Evolutionary conservation across 1,140 invertebrate genomes (phyloP), one percentile per base, ranked within the genome.

Genomic region (Tetraneura akinire): DNA sequence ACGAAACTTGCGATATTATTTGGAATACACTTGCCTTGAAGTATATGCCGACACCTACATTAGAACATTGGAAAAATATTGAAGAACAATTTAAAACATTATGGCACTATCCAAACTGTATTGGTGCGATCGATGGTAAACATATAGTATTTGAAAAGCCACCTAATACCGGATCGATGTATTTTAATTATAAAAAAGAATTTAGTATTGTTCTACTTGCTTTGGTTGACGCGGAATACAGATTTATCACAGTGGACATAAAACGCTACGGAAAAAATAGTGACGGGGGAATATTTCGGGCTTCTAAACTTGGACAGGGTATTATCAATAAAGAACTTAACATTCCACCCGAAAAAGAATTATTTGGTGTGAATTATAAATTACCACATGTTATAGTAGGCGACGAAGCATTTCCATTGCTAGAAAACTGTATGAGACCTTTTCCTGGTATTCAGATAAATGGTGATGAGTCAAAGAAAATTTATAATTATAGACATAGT

Each of bases 171-270:
- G 86, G 86, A 51, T 83, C 84, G 11, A 49, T 83, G 13, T 88
- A 82, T 82, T 86, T 83, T 70, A 88, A 88, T 82, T 87, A 87
- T 70, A 88, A 88, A 82, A 64, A 83, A 1, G 84, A 81, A 82
- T 87, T 85, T 83, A 87, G 85, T 32, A 84, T 87, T 47, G 86
- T 88, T 49, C 82, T 88, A 23, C 82, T 60, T 23, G 74, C 74
- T 6, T 14, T 80, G n/a, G 26, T 47, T 26, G 74, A 80, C 60
- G 55, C 74, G 11, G 26, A 62, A 10, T 62, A 80, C 53, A 80
- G 42, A 18, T 80, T 80, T 37, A 80, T 57, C 4, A 42, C n/a
- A 8, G 53, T 80, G 4, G 74, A 80, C 23, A 21, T 80, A 9
- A 53, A 53, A 37, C 23, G n/a, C 10, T 60, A 60, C 32, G 74